Percentiles rank a stretch among this genome's conserved stretches.
These are phyloP conservation scores for Amphipoea oculea DNA, from an alignment of 2,888 invertebrate species.

Conservation along the genomic window DNA sequence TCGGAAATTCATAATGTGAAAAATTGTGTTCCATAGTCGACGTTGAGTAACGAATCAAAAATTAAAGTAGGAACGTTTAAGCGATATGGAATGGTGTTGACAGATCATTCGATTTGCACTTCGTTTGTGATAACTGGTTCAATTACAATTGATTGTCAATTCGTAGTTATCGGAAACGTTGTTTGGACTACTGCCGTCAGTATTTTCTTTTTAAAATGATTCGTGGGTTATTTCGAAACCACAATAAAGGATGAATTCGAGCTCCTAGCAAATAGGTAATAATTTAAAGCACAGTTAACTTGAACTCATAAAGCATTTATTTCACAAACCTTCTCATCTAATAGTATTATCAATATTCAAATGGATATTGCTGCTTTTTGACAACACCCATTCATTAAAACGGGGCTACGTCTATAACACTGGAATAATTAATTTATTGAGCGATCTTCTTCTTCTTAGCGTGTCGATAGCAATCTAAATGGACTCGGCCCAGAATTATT, in stretches of 20 bases:
- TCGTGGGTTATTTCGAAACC: neutral
- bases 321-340: neutral
- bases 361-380: neutral
- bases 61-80: slow-evolving; percentile 33
- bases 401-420: no score
- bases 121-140: slow-evolving; percentile 36
- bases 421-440: neutral
- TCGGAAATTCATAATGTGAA: slow-evolving; percentile 31
- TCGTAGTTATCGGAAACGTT: slow-evolving; percentile 26
- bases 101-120: slow-evolving; percentile 55
- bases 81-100: slow-evolving; percentile 46
- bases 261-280: neutral
- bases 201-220: neutral
- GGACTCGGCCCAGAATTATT: no score
- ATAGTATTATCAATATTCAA: no score
- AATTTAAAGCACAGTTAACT: neutral
- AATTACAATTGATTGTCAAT: slow-evolving; percentile 43
- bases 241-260: neutral
- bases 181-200: neutral
- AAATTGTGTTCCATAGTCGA: slow-evolving; percentile 9
- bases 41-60: slow-evolving; percentile 39
- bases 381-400: no score
- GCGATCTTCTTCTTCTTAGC: no score
- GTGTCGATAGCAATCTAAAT: no score
- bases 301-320: neutral